A percentile compares a stretch with the other conserved stretches of the same genome.
phyloP scores from a whole-genome alignment of 2,797 vertebrate species.

The Hypotaenidia okinawae region DNA sequence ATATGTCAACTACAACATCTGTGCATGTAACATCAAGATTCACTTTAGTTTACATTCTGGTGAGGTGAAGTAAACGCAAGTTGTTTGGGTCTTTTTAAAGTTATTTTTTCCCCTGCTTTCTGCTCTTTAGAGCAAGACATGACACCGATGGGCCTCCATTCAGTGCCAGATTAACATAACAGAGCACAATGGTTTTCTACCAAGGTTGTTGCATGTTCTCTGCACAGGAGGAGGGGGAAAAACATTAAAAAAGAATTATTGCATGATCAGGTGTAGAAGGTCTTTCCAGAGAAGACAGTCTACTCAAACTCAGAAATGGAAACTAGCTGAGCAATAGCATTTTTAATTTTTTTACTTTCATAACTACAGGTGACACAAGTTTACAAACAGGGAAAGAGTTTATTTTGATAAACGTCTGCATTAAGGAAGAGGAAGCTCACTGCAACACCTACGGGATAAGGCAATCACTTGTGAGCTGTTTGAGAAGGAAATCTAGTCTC shows the following conservation, averaged over 20 bases:
- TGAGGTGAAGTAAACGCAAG: constrained; percentile 75
- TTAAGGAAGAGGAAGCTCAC: not conserved
- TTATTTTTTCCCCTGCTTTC: constrained; percentile 40
- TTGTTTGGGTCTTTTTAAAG: constrained; percentile 54
- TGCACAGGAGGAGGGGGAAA: not conserved
- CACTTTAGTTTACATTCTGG: constrained; percentile 78
- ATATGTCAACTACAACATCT: constrained; percentile 77
- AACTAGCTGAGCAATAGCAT: not conserved
- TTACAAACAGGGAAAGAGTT: not conserved
- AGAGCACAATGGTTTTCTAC: not conserved
- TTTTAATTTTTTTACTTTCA: not conserved
- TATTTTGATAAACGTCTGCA: not conserved
- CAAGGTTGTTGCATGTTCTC: not conserved
- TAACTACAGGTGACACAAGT: not conserved
- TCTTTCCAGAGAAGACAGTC: not conserved
- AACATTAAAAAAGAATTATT: not conserved
- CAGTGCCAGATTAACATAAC: not conserved
- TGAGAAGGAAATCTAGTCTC: not conserved
- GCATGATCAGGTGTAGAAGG: not conserved
- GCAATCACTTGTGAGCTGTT: not conserved
- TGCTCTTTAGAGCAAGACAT: constrained; percentile 1
- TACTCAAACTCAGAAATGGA: constrained; percentile 8
- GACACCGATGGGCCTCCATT: not conserved
- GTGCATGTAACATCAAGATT: constrained; percentile 79
- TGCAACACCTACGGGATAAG: not conserved